Base-by-base conservation (phyloP, 2,888 invertebrate species). In the Ommatoiulus sabulosus region DNA sequence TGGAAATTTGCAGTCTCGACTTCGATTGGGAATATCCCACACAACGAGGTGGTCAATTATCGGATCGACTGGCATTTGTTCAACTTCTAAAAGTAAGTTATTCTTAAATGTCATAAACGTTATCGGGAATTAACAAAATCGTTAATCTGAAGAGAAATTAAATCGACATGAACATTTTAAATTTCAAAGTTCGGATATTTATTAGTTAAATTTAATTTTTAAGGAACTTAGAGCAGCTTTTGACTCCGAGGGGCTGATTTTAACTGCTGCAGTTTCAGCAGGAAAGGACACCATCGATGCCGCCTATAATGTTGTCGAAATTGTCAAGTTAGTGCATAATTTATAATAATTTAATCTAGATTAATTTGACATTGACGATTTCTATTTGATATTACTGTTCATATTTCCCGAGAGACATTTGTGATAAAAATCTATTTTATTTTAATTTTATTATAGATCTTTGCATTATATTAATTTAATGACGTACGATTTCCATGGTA, bases 211-310 rank as follows among this genome's bases (percentile, higher is more conserved):
- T 86, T 86, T 12, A 1, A 17, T 46, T 24, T 46, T 86, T 86
- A 44, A 93, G 91, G 95, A 95, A 91, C 90, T 95, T 80, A 93
- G 93, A 90, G 92, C 91, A 57, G 94, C 92, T 43, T 95, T 95
- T 90, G 93, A 94, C 85, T 91, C 93, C n/a, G 90, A 94, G 87
- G 94, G 94, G 0, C 92, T 94, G 5, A 90, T 95, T 20, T 90
- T 95, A 35, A 94, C 94, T 0, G 94, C 94, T 5, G 95, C 95
- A 4, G 95, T 95, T 0, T 93, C 94, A 0, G 94, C 95, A 0
- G 93, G 94, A 0, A 91, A 91, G 15, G 89, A 90, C 17, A 91
- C 92, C 8, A 92, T 92, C 0, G 93, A 93, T 0, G 90, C 92
- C 35, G 95, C 95, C 0, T 96, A 96, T 91, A 93, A 95, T 91